A percentile compares a stretch with the other conserved stretches of the same genome.
Evolutionary conservation across 2,888 invertebrate genomes (phyloP).

Genomic region (Trissoscelio sp.): DNA sequence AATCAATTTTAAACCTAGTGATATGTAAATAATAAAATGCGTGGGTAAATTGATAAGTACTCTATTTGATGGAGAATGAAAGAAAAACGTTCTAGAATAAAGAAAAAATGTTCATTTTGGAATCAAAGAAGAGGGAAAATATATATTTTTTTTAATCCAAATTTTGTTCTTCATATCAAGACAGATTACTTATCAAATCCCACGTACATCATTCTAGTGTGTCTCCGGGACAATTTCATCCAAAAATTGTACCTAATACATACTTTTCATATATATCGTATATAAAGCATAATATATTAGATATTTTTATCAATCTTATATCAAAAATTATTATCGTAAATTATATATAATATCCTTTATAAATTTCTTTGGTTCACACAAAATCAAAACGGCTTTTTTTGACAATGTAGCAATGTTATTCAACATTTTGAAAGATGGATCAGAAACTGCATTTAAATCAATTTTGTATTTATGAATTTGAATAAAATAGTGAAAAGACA

Average conservation of each 20-base stretch:
- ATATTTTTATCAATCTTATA: constrained; percentile 50
- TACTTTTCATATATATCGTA: constrained; percentile 18
- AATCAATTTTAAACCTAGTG: constrained; percentile 68
- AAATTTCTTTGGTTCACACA: constrained; percentile 73
- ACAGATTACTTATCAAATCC: constrained; percentile 10
- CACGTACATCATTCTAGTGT: constrained; percentile 34
- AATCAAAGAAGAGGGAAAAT: no score
- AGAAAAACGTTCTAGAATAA: no score
- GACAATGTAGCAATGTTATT: constrained; percentile 18
- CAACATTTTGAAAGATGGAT: constrained; percentile 4
- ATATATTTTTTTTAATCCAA: no score
- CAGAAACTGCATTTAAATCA: no score
- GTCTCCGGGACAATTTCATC: constrained; percentile 53
- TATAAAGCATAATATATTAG: constrained; percentile 55
- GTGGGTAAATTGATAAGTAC: no score
- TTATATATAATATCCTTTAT: constrained; percentile 60
- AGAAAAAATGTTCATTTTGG: no score
- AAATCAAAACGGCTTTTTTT: constrained; percentile 63
- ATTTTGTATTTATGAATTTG: no score
- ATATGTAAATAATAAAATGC: constrained; percentile 68
- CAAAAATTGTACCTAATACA: constrained; percentile 42
- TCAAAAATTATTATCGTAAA: constrained; percentile 59
- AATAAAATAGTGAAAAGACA: no score
- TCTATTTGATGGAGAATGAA: no score
- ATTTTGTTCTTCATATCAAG: no score